Base-by-base conservation (phyloP, 1,140 invertebrate genomes). In the Delia radicum region DNA sequence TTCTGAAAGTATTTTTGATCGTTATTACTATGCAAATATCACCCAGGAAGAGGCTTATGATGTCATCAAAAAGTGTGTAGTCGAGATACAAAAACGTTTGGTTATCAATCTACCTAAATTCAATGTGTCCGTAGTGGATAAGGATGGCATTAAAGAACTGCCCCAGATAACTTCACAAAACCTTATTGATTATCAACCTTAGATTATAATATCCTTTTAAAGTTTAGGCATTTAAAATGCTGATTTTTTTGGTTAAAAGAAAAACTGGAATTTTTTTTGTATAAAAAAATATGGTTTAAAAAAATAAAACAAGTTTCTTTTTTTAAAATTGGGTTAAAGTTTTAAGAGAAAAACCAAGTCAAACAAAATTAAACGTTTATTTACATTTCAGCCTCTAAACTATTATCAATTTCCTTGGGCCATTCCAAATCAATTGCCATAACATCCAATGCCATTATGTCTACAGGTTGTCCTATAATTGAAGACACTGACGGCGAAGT, bases 21-120 rank as follows among this genome's bases (percentile, higher is more conserved):
- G 94, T 80, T 93, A 96, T 83, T 93, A 98, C 86, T 92, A 92
- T 81, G 87, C 90, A 84, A 92, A 96, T 83, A 90, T 96, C 87
- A 93, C 90, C 65, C 89, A 92, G 81, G 92, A 94, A 75, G 92
- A 99, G 87, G 97, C 92, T 2, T 93, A 96, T 82, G 91, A 92
- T 65, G 87, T 99, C 28, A 81, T 99, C 80, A 93, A 95, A 83
- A 94, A 93, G 84, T 98, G 97, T 87, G 91, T 98, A 12, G 87
- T 90, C 76, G 97, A 99, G 89, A 93, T 98, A 78, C 94, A 96
- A 78, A 95, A 94, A 83, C 91, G 98, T 79, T 89, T 99, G 73
- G 93, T 98, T 82, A 91, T 98, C 26, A 98, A 97, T 89, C 87
- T 98, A 61, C 94, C 95, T 3, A 95, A 94, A 81, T 99, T 98